phyloP scores from a whole-genome alignment of 2,113 vertebrate genomes.

The Suncus etruscus region DNA sequence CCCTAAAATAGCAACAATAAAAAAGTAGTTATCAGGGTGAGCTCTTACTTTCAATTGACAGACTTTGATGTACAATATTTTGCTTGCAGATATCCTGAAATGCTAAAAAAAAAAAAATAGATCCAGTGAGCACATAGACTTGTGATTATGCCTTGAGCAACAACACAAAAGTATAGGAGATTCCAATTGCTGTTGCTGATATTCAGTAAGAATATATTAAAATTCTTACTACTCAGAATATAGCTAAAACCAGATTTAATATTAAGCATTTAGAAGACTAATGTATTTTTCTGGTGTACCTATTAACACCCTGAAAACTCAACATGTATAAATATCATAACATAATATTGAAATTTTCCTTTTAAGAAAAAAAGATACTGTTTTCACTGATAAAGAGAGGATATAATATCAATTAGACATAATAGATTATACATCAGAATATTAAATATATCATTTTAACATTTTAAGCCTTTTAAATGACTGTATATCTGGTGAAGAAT shows the following conservation, averaged over 20 bases:
- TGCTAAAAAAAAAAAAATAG: neutral
- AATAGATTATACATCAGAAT: conserved; percentile 8
- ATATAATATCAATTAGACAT: neutral
- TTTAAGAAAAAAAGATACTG: neutral
- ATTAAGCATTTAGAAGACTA: neutral
- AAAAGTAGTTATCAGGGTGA: no score
- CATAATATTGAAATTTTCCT: neutral
- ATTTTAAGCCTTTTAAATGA: neutral
- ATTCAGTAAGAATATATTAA: neutral
- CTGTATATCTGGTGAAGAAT: neutral
- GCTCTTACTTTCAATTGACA: no score
- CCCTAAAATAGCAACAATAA: no score
- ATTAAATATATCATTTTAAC: neutral
- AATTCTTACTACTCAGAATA: neutral
- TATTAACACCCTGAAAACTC: neutral
- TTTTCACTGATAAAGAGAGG: neutral
- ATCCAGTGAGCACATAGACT: neutral
- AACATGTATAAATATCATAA: neutral
- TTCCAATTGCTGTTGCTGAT: neutral
- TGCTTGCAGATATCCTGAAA: neutral
- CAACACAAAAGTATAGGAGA: neutral
- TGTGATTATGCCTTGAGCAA: neutral
- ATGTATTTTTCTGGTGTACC: neutral
- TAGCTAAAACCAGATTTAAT: neutral
- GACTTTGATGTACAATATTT: neutral